Conservation (phyloP, 1,140 invertebrate species). For the Aphis gossypii region DNA sequence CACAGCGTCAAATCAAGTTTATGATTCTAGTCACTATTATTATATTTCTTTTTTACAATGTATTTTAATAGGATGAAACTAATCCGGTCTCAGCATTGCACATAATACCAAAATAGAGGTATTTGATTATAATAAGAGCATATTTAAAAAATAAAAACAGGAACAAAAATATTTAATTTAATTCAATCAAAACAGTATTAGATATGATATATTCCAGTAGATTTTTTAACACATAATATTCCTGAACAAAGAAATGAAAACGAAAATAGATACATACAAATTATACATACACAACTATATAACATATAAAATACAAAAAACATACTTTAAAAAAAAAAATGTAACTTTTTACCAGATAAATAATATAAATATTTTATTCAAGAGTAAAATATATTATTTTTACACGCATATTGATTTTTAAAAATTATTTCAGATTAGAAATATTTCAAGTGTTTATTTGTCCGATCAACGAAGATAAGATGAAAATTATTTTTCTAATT, state of each 20-base stretch:
- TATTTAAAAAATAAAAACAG: conserved; percentile 11
- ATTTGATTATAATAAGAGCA: neutral
- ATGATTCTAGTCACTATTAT: conserved; percentile 26
- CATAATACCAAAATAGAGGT: conserved; percentile 8
- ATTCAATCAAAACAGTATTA: conserved; percentile 32
- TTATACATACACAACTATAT: too few relatives aligned
- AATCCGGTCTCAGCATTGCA: conserved; percentile 20
- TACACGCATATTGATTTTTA: neutral
- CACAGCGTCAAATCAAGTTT: conserved; percentile 42
- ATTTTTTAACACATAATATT: conserved; percentile 6
- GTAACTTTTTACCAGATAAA: neutral
- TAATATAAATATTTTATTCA: neutral
- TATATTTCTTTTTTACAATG: conserved; percentile 44
- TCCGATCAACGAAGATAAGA: neutral
- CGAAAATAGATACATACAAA: neutral
- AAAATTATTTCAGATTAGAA: neutral
- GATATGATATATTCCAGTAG: neutral
- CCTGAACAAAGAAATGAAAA: neutral
- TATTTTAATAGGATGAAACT: conserved; percentile 29
- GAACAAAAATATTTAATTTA: conserved; percentile 15
- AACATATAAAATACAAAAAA: too few relatives aligned
- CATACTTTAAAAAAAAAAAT: too few relatives aligned
- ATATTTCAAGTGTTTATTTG: conserved; percentile 13
- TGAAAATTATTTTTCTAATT: neutral
- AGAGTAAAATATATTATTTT: neutral